Base-by-base conservation (phyloP, 1,140 invertebrate species). In the Conus ventricosus region DNA sequence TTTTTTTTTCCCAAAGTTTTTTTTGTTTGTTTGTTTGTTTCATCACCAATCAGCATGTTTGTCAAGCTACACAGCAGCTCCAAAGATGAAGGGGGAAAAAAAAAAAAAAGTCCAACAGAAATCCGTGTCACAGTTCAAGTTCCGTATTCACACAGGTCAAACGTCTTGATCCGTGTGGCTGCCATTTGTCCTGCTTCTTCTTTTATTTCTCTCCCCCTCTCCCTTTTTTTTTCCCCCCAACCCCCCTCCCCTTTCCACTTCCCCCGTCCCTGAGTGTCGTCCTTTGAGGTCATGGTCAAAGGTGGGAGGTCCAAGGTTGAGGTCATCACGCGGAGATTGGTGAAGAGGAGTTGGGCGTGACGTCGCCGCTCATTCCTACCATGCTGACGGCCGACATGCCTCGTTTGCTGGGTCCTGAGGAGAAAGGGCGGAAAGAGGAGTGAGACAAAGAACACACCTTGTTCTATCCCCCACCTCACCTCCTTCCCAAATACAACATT, bases 301-400 rank as follows among this genome's bases (percentile, higher is more conserved):
- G 51, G 51, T 57, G 71, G 85, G 75, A 78, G 71, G 54, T 76
- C 82, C 78, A 54, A 76, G 54, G 25, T 15, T 78, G 67, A 39
- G 67, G 88, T 17, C 39, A 54, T 84, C 81, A 91, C 5, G 90
- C 88, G 55, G 90, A 87, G 75, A 90, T 88, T 27, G 90, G 89
- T 0, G 90, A 89, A 6, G 87, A 89, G 55, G 90, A 91, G 78
- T 91, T 91, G 78, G 90, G 90, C 10, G 88, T 90, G 11, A 89
- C 57, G 39, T 91, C 89, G 0, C 87, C 88, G 85, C 85, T 90
- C 53, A 82, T 88, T 5, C 88, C 89, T 8, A 84, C 87, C 63
- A 86, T 84, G 39, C 87, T 88, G 39, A 84, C 85, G 54, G 82
- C 54, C 5, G 87, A 51, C 85, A 88, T 89, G 15, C 85, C 85